Percentiles rank a stretch among this genome's conserved stretches.
These are phyloP conservation scores for Drosophila birchii DNA, from an alignment of 2,888 invertebrate species.

Conservation along the genomic window DNA sequence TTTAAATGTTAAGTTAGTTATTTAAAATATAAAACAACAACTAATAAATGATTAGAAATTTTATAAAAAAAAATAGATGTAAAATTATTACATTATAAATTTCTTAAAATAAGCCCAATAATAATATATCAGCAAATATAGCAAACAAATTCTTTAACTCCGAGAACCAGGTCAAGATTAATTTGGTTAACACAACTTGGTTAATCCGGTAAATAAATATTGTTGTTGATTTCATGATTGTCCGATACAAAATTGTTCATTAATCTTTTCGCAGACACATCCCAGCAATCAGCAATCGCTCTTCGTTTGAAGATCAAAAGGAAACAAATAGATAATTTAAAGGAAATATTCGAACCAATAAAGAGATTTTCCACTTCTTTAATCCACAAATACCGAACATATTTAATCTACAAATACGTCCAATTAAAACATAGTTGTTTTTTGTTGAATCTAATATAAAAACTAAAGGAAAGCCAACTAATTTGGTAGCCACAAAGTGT, in stretches of 20 bases:
- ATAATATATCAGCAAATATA: neutral
- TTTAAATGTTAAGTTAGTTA: conserved; percentile 1
- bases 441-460: neutral
- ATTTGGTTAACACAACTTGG: conserved; percentile 14
- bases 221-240: conserved; percentile 11
- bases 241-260: conserved; percentile 23
- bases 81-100: no score
- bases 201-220: conserved; percentile 22
- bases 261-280: conserved; percentile 19
- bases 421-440: neutral
- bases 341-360: conserved; percentile 8
- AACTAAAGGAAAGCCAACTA: neutral
- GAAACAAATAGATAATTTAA: conserved; percentile 30
- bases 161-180: conserved; percentile 3
- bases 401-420: neutral
- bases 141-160: neutral
- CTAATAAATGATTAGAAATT: neutral
- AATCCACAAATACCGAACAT: neutral
- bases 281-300: conserved; percentile 22
- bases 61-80: neutral
- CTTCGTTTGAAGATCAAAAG: conserved; percentile 38
- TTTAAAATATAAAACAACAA: neutral
- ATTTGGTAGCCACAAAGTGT: conserved; percentile 49
- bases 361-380: conserved; percentile 18
- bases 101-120: no score